Conservation (phyloP, 2,113 vertebrate genomes). For the Cardinalis cardinalis region DNA sequence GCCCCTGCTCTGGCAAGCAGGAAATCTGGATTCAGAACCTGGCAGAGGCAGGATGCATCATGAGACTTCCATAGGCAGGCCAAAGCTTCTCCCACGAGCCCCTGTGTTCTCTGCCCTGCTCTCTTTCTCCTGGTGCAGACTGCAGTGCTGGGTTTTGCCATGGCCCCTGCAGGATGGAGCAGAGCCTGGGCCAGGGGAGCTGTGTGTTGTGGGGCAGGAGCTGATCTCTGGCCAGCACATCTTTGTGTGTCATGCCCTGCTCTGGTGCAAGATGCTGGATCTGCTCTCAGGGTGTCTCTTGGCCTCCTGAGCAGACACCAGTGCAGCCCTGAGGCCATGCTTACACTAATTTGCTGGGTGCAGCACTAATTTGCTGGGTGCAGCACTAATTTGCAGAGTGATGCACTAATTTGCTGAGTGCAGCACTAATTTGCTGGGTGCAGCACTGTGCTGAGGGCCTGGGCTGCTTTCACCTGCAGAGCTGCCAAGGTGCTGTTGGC, state of each 20-base stretch:
- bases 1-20: background rate
- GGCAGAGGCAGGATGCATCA: background rate
- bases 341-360: background rate
- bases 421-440: background rate
- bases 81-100: background rate
- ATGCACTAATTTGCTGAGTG: background rate
- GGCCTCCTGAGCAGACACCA: background rate
- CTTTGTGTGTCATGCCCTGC: background rate
- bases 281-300: background rate
- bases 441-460: background rate
- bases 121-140: background rate
- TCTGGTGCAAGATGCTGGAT: background rate
- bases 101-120: background rate
- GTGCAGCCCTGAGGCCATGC: background rate
- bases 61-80: background rate
- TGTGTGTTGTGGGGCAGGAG: background rate
- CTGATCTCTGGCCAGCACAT: background rate
- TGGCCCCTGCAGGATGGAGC: background rate
- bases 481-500: background rate
- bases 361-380: background rate
- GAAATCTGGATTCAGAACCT: background rate
- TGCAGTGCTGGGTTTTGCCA: background rate
- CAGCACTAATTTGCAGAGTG: background rate
- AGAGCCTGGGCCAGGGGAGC: background rate
- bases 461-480: background rate